These are phyloP conservation scores for Lasioglossum vierecki DNA, from an alignment of 2,888 invertebrate genomes.

Conservation along the genomic window DNA sequence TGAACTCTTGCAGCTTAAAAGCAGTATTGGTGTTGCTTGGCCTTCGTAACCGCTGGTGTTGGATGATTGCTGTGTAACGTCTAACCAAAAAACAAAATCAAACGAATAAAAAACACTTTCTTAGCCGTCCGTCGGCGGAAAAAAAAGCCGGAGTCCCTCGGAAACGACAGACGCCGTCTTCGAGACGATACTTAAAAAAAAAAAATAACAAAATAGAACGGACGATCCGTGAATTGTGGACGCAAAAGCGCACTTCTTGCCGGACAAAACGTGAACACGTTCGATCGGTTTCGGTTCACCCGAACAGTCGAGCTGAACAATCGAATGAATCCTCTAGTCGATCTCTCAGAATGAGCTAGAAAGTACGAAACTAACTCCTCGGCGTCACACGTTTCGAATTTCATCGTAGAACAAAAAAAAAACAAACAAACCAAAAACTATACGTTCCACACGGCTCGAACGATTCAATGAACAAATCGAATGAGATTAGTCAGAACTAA, in stretches of 20 bases:
- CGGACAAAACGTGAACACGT: constrained; percentile 35
- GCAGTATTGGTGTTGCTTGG: constrained; percentile 83
- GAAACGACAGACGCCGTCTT: constrained; percentile 44
- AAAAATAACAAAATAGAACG: not conserved
- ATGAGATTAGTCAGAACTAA: not conserved
- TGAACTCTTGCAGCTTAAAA: constrained; percentile 76
- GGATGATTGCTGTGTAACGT: constrained; percentile 74
- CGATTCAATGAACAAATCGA: constrained; percentile 8
- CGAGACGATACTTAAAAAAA: constrained; percentile 28
- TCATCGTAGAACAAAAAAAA: constrained; percentile 50
- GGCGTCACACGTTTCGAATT: constrained; percentile 49
- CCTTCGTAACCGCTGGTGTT: constrained; percentile 78
- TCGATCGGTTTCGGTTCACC: constrained; percentile 7
- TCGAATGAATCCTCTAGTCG: constrained; percentile 31
- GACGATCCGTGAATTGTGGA: constrained; percentile 47
- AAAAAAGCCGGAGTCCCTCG: constrained; percentile 18
- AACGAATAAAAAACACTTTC: constrained; percentile 50
- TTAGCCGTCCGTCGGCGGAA: constrained; percentile 56
- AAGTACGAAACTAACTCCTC: constrained; percentile 16
- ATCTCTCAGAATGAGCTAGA: constrained; percentile 34
- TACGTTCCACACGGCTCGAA: not conserved
- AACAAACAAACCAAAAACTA: not conserved
- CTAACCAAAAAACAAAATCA: constrained; percentile 39
- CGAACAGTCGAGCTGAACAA: constrained; percentile 29
- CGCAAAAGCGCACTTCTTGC: constrained; percentile 37